phyloP scores from a whole-genome alignment of 2,888 invertebrate genomes.

The Chironomus riparius region DNA sequence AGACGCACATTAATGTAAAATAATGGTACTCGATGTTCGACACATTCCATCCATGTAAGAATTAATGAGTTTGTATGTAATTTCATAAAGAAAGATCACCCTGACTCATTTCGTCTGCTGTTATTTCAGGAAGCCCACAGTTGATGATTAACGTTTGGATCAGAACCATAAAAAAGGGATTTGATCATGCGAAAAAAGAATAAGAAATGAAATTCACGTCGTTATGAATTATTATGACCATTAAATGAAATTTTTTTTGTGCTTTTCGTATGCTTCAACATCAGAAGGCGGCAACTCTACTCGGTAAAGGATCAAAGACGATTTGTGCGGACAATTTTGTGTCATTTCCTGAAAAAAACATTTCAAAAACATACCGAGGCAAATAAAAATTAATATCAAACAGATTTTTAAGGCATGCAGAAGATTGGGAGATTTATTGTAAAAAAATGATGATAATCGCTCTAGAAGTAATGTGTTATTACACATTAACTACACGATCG shows the following conservation, averaged over 20 bases:
- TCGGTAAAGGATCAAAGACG: not conserved
- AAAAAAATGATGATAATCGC: constrained; percentile 21
- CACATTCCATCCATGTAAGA: not conserved
- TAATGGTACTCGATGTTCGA: not conserved
- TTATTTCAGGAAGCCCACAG: too few species aligned
- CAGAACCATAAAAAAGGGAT: not conserved
- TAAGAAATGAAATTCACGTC: not conserved
- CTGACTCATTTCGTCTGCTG: too few species aligned
- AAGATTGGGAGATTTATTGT: constrained; percentile 4
- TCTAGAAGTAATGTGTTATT: constrained; percentile 26
- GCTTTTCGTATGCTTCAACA: not conserved
- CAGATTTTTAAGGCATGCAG: not conserved
- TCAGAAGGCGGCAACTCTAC: not conserved
- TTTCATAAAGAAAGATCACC: not conserved
- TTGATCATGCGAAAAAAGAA: not conserved
- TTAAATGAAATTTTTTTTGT: not conserved
- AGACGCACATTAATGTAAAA: too few species aligned
- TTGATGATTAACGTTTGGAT: not conserved
- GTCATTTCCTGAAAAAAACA: constrained; percentile 21
- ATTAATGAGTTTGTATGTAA: not conserved
- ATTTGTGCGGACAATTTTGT: constrained; percentile 1
- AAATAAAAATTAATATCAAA: not conserved
- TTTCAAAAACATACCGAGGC: not conserved
- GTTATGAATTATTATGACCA: not conserved
- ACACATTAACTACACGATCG: not conserved